phyloP scores from a whole-genome alignment of 1,140 invertebrate species.

The Anoplophora glabripennis region DNA sequence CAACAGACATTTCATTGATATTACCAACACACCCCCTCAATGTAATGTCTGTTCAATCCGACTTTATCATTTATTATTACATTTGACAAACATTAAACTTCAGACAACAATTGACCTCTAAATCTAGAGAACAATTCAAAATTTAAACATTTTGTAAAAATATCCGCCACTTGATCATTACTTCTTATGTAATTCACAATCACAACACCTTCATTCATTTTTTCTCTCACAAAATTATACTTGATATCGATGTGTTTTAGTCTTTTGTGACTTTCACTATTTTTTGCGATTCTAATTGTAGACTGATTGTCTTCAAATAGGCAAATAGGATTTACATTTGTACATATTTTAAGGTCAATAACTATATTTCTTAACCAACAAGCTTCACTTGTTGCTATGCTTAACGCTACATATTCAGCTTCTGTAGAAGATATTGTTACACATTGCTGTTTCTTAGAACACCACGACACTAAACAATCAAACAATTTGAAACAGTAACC shows the following conservation, averaged over 20 bases:
- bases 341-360: constrained; percentile 28
- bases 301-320: constrained; percentile 38
- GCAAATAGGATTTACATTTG: not conserved
- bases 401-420: constrained; percentile 32
- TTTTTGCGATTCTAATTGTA: constrained; percentile 41
- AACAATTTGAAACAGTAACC: constrained; percentile 42
- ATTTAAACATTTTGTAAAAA: constrained; percentile 29
- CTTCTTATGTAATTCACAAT: constrained; percentile 18
- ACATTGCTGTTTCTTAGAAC: constrained; percentile 27
- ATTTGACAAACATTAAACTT: no score
- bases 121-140: no score
- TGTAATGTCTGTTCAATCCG: no score
- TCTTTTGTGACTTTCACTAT: constrained; percentile 27
- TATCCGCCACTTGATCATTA: constrained; percentile 23
- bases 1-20: no score
- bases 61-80: no score
- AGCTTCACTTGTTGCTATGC: constrained; percentile 19
- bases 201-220: constrained; percentile 3
- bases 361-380: constrained; percentile 44
- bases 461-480: constrained; percentile 25
- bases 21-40: no score
- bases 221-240: constrained; percentile 30
- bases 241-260: constrained; percentile 35
- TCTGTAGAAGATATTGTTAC: constrained; percentile 34
- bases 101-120: no score